Evolutionary conservation across 2,113 vertebrate species (phyloP).

Genomic region (Muntiacus reevesi): DNA sequence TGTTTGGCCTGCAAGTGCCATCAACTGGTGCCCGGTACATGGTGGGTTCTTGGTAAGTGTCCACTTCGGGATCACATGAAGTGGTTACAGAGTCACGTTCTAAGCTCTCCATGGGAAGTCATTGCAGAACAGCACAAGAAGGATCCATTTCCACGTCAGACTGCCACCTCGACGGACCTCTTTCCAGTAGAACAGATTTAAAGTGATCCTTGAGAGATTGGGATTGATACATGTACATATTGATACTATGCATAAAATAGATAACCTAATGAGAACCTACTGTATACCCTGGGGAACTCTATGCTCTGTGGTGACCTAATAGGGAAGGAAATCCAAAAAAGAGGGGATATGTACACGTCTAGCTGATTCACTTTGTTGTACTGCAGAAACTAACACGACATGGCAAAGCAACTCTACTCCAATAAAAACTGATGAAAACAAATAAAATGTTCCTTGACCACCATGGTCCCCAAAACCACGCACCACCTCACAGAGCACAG

Average conservation of each 20-base stretch:
- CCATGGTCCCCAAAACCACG: background rate
- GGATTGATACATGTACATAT: background rate
- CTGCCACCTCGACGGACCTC: background rate
- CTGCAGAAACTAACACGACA: background rate
- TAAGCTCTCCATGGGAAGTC: background rate
- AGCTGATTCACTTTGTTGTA: background rate
- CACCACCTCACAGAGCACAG: background rate
- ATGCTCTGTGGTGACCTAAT: background rate
- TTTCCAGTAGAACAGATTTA: background rate
- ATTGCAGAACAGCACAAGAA: background rate
- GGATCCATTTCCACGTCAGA: background rate
- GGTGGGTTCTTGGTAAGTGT: background rate
- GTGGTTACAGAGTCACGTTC: background rate
- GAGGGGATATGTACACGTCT: background rate
- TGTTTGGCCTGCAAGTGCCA: background rate
- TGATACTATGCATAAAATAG: background rate
- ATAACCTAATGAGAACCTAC: background rate
- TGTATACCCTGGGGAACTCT: background rate
- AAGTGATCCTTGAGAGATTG: background rate
- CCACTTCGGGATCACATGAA: background rate
- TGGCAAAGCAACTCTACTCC: background rate
- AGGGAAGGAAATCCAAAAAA: background rate
- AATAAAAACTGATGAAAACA: background rate
- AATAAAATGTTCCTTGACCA: background rate
- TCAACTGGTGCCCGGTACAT: background rate